Base-by-base conservation (phyloP, 1,140 invertebrate species). In the Halictus rubicundus region DNA sequence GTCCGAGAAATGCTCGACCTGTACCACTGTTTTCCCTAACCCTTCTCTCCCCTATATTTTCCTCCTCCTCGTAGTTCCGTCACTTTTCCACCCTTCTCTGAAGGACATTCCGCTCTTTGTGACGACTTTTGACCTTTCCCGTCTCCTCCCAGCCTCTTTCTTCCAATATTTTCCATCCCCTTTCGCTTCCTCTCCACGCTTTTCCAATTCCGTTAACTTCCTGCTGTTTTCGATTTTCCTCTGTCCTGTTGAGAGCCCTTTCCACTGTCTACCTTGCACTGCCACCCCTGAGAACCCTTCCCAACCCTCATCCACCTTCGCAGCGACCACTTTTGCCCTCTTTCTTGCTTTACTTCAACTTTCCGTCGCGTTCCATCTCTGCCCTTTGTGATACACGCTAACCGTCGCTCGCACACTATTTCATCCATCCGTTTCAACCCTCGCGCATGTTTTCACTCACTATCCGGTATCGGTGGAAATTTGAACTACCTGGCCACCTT, bases 1-100 rank as follows among this genome's bases (percentile, higher is more conserved):
- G 69, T 70, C 68, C 68, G 80, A 46, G 70, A 85, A 85, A 87
- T 63, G 32, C 68, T 49, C 76, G 42, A 66, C 64, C 76, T 75
- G 32, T 54, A 61, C 54, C 10, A 73, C 64, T 79, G 54, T 32
- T 49, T 32, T 32, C 46, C 14, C 14, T 19, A 12, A 21, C 65
- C 42, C 57, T 23, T 27, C 19, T 39, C 75, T 52, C 37, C 25
- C 21, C 75, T 52, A 46, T 63, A 52, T 49, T 70, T 52, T 32
- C 42, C 75, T n/a, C 27, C 65, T 9, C 42, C 27, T 1, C 70
- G 64, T 32, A 32, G 3, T 32, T 32, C 32, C 32, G 32, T 46
- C 57, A 54, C 39, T 57, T 65, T 49, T 42, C 16, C 46, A 14
- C 4, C 42, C 4, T 6, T 39, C 16, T n/a, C 27, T 8, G 32